Evolutionary conservation across 2,113 vertebrate species (phyloP).

Genomic region (Equus quagga): DNA sequence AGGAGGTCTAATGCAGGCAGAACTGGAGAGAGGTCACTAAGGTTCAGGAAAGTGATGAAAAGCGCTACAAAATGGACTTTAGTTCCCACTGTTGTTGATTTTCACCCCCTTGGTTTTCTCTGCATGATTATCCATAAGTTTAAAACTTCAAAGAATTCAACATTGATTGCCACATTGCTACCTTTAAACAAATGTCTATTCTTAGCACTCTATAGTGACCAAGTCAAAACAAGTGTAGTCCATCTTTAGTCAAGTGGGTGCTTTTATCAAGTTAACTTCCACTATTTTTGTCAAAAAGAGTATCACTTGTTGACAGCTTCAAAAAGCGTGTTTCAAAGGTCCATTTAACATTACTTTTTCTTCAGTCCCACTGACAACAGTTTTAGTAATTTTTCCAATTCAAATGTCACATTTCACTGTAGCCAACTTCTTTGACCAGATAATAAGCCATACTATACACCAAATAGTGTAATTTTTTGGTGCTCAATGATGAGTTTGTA

Average conservation of each 20-base stretch:
- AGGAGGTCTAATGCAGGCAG: neutral
- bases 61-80: neutral
- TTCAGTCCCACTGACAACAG: conserved; percentile 75
- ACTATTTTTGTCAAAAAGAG: conserved; percentile 74
- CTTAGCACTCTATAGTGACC: conserved; percentile 71
- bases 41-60: neutral
- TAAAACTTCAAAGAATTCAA: conserved; percentile 71
- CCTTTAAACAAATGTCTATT: conserved; percentile 81
- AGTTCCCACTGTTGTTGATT: neutral
- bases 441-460: conserved; percentile 8
- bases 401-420: neutral
- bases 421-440: neutral
- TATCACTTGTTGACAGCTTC: conserved; percentile 72
- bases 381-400: conserved; percentile 72
- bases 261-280: conserved; percentile 79
- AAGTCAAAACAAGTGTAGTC: conserved; percentile 77
- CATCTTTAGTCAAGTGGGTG: conserved; percentile 71
- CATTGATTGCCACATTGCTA: conserved; percentile 75
- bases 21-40: neutral
- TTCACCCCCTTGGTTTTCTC: neutral
- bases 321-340: conserved; percentile 78
- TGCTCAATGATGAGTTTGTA: conserved; percentile 52
- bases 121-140: neutral
- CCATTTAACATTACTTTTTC: conserved; percentile 73
- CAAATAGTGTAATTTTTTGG: conserved; percentile 7